Evolutionary conservation across 2,113 vertebrate species (phyloP), one percentile per base, ranked within the genome.

Genomic region (Perognathus longimembris): DNA sequence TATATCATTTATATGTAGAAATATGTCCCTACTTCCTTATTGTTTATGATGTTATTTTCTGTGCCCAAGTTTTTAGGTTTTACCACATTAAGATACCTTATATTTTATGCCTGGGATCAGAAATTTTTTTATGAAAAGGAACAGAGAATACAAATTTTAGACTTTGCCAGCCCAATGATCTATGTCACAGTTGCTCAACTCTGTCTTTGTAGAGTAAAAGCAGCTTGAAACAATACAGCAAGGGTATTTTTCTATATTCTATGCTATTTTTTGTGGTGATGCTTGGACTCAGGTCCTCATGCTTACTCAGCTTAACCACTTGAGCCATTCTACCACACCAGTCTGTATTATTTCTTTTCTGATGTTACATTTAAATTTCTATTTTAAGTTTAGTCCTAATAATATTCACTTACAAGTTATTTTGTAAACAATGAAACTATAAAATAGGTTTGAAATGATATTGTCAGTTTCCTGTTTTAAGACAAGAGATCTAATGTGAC

Each of bases 101-200:
- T 87, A 79, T 40, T 78, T 69, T 59, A 67, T 92, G 54, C 17
- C 59, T 75, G 36, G 20, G 36, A 7, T 82, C 45, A 93, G 28
- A 88, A 89, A 69, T 5, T n/a, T 89, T 93, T 91, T 38, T 40
- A 70, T 74, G 40, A 36, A 79, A 76, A 90, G 28, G 24, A 69
- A 50, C 22, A 93, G 81, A 93, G 81, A 80, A 81, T 84, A 87
- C 66, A 61, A 80, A 89, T 77, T 80, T 87, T 80, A 85, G 74
- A 34, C 8, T 85, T 94, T 91, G 7, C 26, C 11, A 70, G 38
- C 9, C 9, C 77, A 64, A 79, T 66, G 8, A 5, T 90, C 30
- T 71, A 64, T 73, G 9, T 83, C 40, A 63, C 28, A 36, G 21
- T 40, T 89, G 21, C 11, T 64, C 36, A 70, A 34, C 28, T 92